Percentiles rank a stretch among this genome's conserved stretches.
phyloP scores from a whole-genome alignment of 2,888 invertebrate species.

The Digitonthophagus gazella region DNA sequence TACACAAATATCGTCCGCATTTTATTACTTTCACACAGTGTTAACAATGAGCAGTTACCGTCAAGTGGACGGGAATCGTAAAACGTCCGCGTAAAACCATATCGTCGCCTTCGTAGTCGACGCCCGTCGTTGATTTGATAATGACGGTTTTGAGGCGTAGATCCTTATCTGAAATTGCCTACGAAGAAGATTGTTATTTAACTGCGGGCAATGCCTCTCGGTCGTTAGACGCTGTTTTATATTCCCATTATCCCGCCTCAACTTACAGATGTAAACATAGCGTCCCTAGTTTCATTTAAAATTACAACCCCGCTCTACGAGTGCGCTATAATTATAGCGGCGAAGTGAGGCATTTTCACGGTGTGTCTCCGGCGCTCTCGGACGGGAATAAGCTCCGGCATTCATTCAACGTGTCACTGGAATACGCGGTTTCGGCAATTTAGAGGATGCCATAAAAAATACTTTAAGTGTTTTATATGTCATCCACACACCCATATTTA shows the following conservation, averaged over 20 bases:
- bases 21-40: neutral
- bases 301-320: neutral
- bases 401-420: neutral
- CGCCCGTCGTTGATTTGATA: slow-evolving; percentile 9
- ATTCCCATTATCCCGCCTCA: neutral
- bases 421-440: neutral
- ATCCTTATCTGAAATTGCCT: slow-evolving; percentile 7
- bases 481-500: neutral
- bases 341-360: neutral
- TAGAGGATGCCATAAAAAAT: neutral
- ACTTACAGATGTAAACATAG: neutral
- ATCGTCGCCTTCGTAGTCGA: neutral
- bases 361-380: neutral
- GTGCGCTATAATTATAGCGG: neutral
- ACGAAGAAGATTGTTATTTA: slow-evolving; percentile 5
- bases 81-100: neutral
- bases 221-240: neutral
- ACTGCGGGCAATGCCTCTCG: neutral
- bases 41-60: neutral
- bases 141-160: slow-evolving; percentile 5
- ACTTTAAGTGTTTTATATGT: neutral
- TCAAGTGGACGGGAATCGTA: neutral
- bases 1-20: neutral
- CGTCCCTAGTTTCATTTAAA: neutral
- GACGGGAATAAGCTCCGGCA: neutral